Percentiles rank a stretch among this genome's conserved stretches.
Conservation (phyloP, 1,140 invertebrate species). For the Eupeodes corollae region DNA sequence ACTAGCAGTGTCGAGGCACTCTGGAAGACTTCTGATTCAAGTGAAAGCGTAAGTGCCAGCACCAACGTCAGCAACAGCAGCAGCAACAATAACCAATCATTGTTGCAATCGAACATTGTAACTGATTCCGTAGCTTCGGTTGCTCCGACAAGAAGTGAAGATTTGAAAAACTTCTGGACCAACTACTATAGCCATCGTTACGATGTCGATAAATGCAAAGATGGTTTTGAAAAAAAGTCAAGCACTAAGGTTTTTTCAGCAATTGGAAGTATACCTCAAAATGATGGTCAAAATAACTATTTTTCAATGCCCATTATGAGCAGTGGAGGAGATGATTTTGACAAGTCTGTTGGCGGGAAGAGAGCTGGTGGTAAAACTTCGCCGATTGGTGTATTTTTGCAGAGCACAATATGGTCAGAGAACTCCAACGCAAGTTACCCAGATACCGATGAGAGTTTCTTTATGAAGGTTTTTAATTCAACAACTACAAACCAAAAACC, state of each 20-base stretch:
- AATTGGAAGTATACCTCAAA: not conserved
- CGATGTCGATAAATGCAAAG: slow-evolving; percentile 1
- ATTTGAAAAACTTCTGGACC: slow-evolving; percentile 13
- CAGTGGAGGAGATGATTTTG: slow-evolving; percentile 2
- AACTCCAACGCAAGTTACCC: slow-evolving; percentile 1
- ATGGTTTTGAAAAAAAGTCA: not conserved
- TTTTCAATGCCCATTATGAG: slow-evolving; percentile 9
- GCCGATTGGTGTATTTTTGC: slow-evolving; percentile 9
- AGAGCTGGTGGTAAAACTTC: slow-evolving; percentile 3
- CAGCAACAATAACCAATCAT: not conserved
- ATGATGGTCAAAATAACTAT: slow-evolving; percentile 7
- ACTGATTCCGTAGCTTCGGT: slow-evolving; percentile 4
- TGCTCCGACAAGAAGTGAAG: slow-evolving; percentile 4
- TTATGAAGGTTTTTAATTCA: slow-evolving; percentile 8
- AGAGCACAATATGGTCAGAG: slow-evolving; percentile 12
- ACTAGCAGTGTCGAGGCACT: slow-evolving; percentile 52
- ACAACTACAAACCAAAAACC: not conserved
- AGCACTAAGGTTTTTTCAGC: not conserved
- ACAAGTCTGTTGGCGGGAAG: slow-evolving; percentile 2
- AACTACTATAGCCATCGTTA: slow-evolving; percentile 12
- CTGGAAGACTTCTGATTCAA: slow-evolving; percentile 37
- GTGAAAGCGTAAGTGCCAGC: too few species aligned
- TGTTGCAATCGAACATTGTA: not conserved
- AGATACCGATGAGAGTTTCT: slow-evolving; percentile 12
- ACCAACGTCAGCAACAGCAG: too few species aligned